Base-by-base conservation (phyloP, 2,797 vertebrate species). In the Semotilus atromaculatus region DNA sequence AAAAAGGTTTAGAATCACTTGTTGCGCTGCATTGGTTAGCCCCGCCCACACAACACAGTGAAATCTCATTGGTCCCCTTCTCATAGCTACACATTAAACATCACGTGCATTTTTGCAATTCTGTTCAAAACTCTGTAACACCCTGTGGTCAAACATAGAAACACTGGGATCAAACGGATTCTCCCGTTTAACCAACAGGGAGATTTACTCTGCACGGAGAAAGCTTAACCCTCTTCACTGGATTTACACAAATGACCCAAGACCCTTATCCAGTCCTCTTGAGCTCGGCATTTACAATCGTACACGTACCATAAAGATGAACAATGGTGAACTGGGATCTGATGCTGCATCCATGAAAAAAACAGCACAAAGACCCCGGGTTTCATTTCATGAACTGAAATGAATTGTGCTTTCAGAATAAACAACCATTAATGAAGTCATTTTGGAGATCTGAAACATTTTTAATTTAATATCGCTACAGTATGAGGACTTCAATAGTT, bases 171-270 rank as follows among this genome's bases (percentile, higher is more conserved):
- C 21, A n/a, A 66, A 70, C 3, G 0, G 23, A 55, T 4, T 70
- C 34, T 34, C 5, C 31, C 78, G 48, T 67, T 71, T 71, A 75
- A 87, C 43, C 79, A 78, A 60, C n/a, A 64, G 7, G 13, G 58
- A 81, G 85, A 88, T 83, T 89, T 80, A 71, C 67, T 82, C 45
- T 36, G 48, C 16, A 29, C 74, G 73, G 40, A 72, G 71, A 89
- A 87, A 89, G 88, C 73, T 86, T 82, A 70, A 31, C 43, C 70
- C 21, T 55, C 21, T 84, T 81, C 64, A 34, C 62, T 77, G 82
- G 86, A 86, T 83, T 87, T 79, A 89, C 87, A 88, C 80, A 85
- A 87, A 80, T 86, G 79, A 85, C 85, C 79, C 80, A 19, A 86
- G 88, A 89, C 79, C 82, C 64, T 80, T 68, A 53, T 31, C 72